Evolutionary conservation across 1,140 invertebrate species (phyloP).

Genomic region (Trachymyrmex septentrionalis): DNA sequence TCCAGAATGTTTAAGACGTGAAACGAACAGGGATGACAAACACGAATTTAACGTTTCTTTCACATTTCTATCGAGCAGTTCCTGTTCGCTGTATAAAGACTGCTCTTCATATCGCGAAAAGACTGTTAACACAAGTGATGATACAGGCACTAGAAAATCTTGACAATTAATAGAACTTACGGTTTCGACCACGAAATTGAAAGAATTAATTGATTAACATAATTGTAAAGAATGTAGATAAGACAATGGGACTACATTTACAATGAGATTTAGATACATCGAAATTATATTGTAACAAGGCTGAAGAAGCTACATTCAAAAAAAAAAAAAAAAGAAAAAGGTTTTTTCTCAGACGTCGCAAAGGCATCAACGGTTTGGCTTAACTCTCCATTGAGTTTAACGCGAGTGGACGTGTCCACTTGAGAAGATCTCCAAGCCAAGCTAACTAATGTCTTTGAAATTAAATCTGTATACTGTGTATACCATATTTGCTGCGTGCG

Average conservation of each 20-base stretch:
- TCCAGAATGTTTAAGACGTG: slow-evolving; percentile 66
- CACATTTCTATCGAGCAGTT: slow-evolving; percentile 75
- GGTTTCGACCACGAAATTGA: slow-evolving; percentile 64
- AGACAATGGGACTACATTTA: slow-evolving; percentile 72
- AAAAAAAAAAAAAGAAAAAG: slow-evolving; percentile 4
- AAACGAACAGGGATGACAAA: slow-evolving; percentile 51
- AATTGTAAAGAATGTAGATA: slow-evolving; percentile 73
- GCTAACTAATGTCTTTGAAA: slow-evolving; percentile 82
- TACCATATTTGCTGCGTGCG: slow-evolving; percentile 84
- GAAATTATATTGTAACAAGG: slow-evolving; percentile 80
- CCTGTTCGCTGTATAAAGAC: slow-evolving; percentile 78
- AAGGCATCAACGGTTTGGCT: slow-evolving; percentile 82
- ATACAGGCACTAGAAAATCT: slow-evolving; percentile 71
- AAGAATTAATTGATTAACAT: slow-evolving; percentile 52
- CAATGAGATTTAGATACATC: slow-evolving; percentile 74
- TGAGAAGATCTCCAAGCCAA: slow-evolving; percentile 77
- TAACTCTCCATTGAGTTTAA: slow-evolving; percentile 54
- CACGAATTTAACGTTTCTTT: slow-evolving; percentile 70
- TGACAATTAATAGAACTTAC: slow-evolving; percentile 69
- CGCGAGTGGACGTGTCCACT: neutral
- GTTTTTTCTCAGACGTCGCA: slow-evolving; percentile 76
- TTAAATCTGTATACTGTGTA: slow-evolving; percentile 86
- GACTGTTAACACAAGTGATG: slow-evolving; percentile 76
- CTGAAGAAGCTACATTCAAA: slow-evolving; percentile 76
- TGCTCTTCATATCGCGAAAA: slow-evolving; percentile 80